Base-by-base conservation (phyloP, 2,888 invertebrate species). In the Brachyptera risi region DNA sequence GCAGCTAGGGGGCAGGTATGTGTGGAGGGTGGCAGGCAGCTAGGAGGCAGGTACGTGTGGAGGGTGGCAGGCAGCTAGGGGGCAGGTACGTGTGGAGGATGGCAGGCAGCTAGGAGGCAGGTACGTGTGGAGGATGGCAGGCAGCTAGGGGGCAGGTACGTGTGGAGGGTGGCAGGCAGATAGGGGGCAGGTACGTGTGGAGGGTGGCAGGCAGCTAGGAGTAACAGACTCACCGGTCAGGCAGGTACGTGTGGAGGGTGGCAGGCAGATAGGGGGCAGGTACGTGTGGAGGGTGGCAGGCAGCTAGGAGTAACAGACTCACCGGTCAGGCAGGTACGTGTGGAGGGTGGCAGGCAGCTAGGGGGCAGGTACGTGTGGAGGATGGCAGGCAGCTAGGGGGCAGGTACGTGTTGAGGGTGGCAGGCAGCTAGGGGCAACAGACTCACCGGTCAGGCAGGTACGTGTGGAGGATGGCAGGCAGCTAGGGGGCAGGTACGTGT, bases 251-350 rank as follows among this genome's bases (percentile, higher is more conserved):
- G 79, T 96, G 95, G 66, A 96, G 78, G 58, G 96, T 82, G 31
- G 96, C 96, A n/a, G 11, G 11, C 31, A 7, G 7, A 54, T 37
- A 19, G 71, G 65, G 24, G 94, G 92, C 66, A 95, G 77, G 78
- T 95, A 96, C 65, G 92, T 90, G 79, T 96, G 95, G 66, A 96
- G 78, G 58, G 96, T 82, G 31, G 96, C 96, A n/a, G n/a, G n/a
- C n/a, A n/a, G n/a, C n/a, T n/a, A n/a, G n/a, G n/a, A n/a, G n/a
- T n/a, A n/a, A n/a, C n/a, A n/a, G 11, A 31, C 31, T 31, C 31
- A 54, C 54, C 35, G 71, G 65, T 88, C 85, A 24, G 94, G 92
- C 66, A 95, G 77, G 78, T 95, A 96, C 65, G 92, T 90, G 79
- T 96, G 95, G 66, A 96, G 78, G 58, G 96, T 82, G 31, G 96